A percentile compares a stretch with the other conserved stretches of the same genome.
Evolutionary conservation across 2,797 vertebrate species (phyloP).

Genomic region (Enteromius trimaculatus): DNA sequence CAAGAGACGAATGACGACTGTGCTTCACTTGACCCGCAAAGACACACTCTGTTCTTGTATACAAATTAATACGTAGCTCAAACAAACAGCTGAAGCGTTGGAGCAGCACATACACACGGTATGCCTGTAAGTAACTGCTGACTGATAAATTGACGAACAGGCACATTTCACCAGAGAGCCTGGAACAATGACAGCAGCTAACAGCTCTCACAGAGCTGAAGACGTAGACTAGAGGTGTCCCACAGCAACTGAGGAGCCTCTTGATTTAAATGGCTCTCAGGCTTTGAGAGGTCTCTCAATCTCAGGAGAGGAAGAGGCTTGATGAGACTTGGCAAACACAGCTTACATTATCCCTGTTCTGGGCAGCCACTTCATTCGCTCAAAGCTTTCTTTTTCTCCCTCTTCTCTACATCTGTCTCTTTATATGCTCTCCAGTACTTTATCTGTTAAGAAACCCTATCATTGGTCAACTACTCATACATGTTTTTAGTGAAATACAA

Average conservation of each 20-base stretch:
- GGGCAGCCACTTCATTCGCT: constrained; percentile 32
- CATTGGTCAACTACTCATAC: not conserved
- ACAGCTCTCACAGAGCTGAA: constrained; percentile 78
- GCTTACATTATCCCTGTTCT: constrained; percentile 59
- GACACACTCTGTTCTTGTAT: not conserved
- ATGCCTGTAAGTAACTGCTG: constrained; percentile 64
- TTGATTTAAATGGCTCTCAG: constrained; percentile 80
- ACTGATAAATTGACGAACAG: constrained; percentile 88
- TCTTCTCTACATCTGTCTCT: constrained; percentile 9
- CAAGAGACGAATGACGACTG: constrained; percentile 22
- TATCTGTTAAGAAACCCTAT: constrained; percentile 1
- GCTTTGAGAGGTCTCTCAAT: constrained; percentile 80
- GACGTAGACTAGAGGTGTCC: constrained; percentile 83
- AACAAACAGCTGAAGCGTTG: constrained; percentile 22
- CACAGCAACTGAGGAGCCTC: constrained; percentile 70
- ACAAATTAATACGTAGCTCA: constrained; percentile 6
- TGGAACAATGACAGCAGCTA: constrained; percentile 37
- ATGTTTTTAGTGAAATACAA: not conserved
- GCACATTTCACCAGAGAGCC: constrained; percentile 88
- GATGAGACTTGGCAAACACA: constrained; percentile 75
- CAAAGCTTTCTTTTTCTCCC: constrained; percentile 20
- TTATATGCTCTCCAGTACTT: constrained; percentile 12
- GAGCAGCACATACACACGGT: not conserved
- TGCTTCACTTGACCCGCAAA: constrained; percentile 20
- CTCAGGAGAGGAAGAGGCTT: constrained; percentile 65